These are phyloP conservation scores for Steromphala cineraria DNA, from an alignment of 2,888 invertebrate genomes.

Conservation along the genomic window DNA sequence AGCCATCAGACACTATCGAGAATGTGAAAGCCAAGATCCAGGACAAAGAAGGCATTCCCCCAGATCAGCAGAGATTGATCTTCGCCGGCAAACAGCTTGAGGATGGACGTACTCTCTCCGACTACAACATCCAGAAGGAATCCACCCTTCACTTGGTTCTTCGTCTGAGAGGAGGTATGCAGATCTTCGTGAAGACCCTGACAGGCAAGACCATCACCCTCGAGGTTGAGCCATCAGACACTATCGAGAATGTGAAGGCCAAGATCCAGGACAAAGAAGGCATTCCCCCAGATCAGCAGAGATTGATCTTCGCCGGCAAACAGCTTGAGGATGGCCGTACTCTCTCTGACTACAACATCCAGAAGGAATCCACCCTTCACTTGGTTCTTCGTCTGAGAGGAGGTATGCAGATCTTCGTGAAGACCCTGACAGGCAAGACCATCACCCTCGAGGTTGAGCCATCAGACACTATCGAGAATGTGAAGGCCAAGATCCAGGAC, in stretches of 20 bases:
- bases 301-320: slow-evolving; percentile 94
- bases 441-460: slow-evolving; percentile 80
- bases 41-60: slow-evolving; percentile 79
- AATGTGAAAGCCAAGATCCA: slow-evolving; percentile 85
- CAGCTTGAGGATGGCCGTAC: slow-evolving; percentile 96
- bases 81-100: slow-evolving; percentile 96
- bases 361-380: slow-evolving; percentile 95
- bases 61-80: slow-evolving; percentile 90
- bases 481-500: slow-evolving; percentile 81
- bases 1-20: slow-evolving; percentile 93
- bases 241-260: slow-evolving; percentile 92
- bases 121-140: slow-evolving; percentile 96
- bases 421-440: slow-evolving; percentile 73
- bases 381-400: slow-evolving; percentile 88
- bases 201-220: slow-evolving; percentile 73
- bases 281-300: slow-evolving; percentile 83
- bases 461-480: slow-evolving; percentile 95
- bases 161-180: slow-evolving; percentile 85
- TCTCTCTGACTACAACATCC: slow-evolving; percentile 93
- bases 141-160: slow-evolving; percentile 93
- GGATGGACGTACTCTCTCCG: slow-evolving; percentile 92
- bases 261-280: slow-evolving; percentile 78
- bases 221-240: slow-evolving; percentile 86
- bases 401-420: slow-evolving; percentile 82
- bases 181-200: slow-evolving; percentile 83